Evolutionary conservation across 2,113 vertebrate species (phyloP).

Genomic region (Cynoglossus semilaevis): DNA sequence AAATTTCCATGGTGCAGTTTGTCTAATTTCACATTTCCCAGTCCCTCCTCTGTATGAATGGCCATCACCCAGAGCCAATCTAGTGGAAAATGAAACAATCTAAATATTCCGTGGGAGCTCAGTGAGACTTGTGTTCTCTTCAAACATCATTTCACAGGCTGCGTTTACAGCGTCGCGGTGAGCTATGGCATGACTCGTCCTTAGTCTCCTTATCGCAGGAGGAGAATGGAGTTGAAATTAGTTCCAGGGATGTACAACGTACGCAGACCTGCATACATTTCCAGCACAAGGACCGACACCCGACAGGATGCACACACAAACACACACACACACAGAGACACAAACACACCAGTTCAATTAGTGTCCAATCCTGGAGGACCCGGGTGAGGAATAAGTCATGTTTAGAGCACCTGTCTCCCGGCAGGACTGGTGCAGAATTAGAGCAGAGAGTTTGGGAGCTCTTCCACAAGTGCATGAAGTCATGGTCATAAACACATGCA

Average conservation of each 20-base stretch:
- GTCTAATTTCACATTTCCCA: slow-evolving; percentile 25
- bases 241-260: slow-evolving; percentile 29
- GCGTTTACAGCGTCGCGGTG: slow-evolving; percentile 49
- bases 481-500: slow-evolving; percentile 55
- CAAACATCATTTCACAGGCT: slow-evolving; percentile 52
- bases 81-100: slow-evolving; percentile 58
- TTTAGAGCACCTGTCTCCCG: slow-evolving; percentile 50
- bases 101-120: slow-evolving; percentile 53
- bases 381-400: slow-evolving; percentile 57
- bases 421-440: slow-evolving; percentile 41
- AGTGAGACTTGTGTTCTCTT: slow-evolving; percentile 29
- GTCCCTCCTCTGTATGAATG: slow-evolving; percentile 11
- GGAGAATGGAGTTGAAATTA: slow-evolving; percentile 56
- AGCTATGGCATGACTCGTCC: slow-evolving; percentile 57
- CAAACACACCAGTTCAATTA: slow-evolving; percentile 51
- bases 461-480: slow-evolving; percentile 38
- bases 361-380: slow-evolving; percentile 31
- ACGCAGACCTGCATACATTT: not conserved
- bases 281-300: not conserved
- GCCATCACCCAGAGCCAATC: slow-evolving; percentile 47
- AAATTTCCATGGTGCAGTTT: not conserved
- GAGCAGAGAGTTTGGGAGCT: slow-evolving; percentile 46
- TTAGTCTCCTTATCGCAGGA: slow-evolving; percentile 32
- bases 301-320: slow-evolving; percentile 4
- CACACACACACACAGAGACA: slow-evolving; percentile 28